Evolutionary conservation across 1,140 invertebrate genomes (phyloP).

Genomic region (Lordiphosa collinella): DNA sequence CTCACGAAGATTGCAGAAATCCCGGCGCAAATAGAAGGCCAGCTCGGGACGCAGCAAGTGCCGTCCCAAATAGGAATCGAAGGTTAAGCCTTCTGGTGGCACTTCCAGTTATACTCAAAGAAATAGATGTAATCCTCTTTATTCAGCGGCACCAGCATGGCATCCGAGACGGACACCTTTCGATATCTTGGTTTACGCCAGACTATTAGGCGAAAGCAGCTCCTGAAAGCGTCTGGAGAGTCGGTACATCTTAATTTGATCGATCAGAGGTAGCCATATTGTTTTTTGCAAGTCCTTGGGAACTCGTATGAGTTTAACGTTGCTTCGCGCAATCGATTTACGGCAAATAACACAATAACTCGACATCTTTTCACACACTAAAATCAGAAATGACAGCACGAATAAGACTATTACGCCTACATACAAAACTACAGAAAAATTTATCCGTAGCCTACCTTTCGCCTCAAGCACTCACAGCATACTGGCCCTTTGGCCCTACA

Average conservation of each 20-base stretch:
- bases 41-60: constrained; percentile 58
- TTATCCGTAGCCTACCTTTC: no score
- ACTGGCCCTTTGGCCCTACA: no score
- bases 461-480: no score
- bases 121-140: constrained; percentile 64
- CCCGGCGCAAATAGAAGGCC: constrained; percentile 52
- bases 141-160: constrained; percentile 39
- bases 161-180: constrained; percentile 40
- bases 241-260: constrained; percentile 58
- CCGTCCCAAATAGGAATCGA: constrained; percentile 57
- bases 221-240: constrained; percentile 41
- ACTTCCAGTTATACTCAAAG: constrained; percentile 59
- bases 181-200: constrained; percentile 55
- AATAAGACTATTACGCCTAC: no score
- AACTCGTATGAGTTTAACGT: no score
- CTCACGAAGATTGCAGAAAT: constrained; percentile 46
- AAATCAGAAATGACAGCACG: no score
- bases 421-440: no score
- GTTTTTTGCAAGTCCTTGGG: no score
- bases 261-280: constrained; percentile 49
- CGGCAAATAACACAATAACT: no score
- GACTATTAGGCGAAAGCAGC: constrained; percentile 41
- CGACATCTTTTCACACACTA: no score
- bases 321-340: no score
- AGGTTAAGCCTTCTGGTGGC: constrained; percentile 53